Evolutionary conservation across 2,113 vertebrate species (phyloP).

Genomic region (Percina caprodes): DNA sequence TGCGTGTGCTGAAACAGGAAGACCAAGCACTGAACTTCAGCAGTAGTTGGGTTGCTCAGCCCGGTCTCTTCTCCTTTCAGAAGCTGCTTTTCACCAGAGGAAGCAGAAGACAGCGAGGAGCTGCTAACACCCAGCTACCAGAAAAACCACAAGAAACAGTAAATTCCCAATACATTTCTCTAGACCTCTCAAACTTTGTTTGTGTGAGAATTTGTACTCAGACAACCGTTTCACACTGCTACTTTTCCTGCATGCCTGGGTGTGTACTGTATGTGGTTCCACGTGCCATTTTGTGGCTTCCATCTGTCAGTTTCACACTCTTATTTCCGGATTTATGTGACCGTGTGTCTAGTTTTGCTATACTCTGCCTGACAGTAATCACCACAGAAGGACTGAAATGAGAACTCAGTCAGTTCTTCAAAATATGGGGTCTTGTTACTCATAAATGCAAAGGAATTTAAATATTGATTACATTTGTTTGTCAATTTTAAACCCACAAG

Average conservation of each 20-base stretch:
- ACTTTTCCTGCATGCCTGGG: constrained; percentile 4
- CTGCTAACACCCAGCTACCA: constrained; percentile 80
- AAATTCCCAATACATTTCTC: constrained; percentile 68
- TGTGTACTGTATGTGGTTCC: background rate
- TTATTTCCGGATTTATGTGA: constrained; percentile 33
- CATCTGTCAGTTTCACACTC: constrained; percentile 17
- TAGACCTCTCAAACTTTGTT: constrained; percentile 10
- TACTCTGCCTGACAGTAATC: background rate
- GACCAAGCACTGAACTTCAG: background rate
- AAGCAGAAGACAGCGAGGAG: constrained; percentile 81
- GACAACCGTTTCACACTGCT: background rate
- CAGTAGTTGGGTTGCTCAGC: background rate
- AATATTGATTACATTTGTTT: background rate
- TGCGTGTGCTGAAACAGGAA: constrained; percentile 5
- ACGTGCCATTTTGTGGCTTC: constrained; percentile 40
- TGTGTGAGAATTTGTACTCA: background rate
- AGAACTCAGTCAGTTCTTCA: background rate
- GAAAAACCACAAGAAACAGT: constrained; percentile 86
- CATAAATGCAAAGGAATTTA: background rate
- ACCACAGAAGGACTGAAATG: background rate
- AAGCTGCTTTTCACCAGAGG: constrained; percentile 85
- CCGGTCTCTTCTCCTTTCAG: constrained; percentile 64
- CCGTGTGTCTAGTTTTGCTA: background rate
- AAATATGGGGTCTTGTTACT: background rate
- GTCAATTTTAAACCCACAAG: too few relatives aligned